A percentile compares a stretch with the other conserved stretches of the same genome.
These are phyloP conservation scores for Drosophila buzzatii DNA, from an alignment of 2,888 invertebrate species.

Conservation along the genomic window DNA sequence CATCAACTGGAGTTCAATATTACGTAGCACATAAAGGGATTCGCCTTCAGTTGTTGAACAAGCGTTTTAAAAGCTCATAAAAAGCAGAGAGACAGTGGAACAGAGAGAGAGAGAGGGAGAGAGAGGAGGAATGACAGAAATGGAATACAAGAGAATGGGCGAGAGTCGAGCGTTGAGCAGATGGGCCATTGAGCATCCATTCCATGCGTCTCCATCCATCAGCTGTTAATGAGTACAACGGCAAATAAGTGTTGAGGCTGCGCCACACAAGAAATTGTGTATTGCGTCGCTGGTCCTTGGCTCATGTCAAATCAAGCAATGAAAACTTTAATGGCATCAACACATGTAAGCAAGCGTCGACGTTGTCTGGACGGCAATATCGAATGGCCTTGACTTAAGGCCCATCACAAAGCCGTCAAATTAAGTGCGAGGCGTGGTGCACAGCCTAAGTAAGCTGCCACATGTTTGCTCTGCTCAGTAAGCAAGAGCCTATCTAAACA, in stretches of 20 bases:
- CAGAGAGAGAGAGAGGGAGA: constrained; percentile 11
- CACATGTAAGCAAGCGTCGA: constrained; percentile 33
- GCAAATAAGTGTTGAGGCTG: constrained; percentile 43
- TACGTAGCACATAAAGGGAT: constrained; percentile 25
- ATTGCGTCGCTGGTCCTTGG: constrained; percentile 7
- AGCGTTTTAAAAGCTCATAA: constrained; percentile 53
- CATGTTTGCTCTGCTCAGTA: constrained; percentile 43
- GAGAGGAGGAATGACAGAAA: background rate
- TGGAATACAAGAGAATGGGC: background rate
- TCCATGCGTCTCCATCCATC: constrained; percentile 13
- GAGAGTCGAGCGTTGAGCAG: constrained; percentile 28
- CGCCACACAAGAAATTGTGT: constrained; percentile 30
- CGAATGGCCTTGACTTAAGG: constrained; percentile 41
- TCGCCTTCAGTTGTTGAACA: constrained; percentile 38
- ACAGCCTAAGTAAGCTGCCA: constrained; percentile 41
- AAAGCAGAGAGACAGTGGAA: constrained; percentile 19
- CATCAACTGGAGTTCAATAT: constrained; percentile 29
- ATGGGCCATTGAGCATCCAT: constrained; percentile 33
- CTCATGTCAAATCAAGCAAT: constrained; percentile 56
- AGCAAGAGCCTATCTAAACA: constrained; percentile 15
- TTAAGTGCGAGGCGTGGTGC: constrained; percentile 6
- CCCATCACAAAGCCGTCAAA: constrained; percentile 16
- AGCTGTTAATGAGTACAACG: constrained; percentile 17
- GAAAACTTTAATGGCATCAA: constrained; percentile 57
- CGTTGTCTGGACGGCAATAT: constrained; percentile 18